Evolutionary conservation across 1,140 invertebrate genomes (phyloP).

Genomic region (Scaptomyza graminum): DNA sequence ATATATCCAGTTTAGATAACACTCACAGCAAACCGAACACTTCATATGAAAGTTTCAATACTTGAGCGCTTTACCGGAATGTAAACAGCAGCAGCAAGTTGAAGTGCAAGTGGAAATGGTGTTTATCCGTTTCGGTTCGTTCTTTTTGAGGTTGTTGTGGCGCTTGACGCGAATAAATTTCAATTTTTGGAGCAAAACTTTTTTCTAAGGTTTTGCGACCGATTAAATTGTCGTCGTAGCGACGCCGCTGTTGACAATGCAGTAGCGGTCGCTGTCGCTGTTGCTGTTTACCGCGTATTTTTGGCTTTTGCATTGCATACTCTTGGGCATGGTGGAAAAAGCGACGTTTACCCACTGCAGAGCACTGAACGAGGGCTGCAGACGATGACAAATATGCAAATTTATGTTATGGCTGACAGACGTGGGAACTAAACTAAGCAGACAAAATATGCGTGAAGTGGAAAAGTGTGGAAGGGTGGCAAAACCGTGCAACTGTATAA

Average conservation of each 20-base stretch:
- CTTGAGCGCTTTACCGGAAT: conserved; percentile 10
- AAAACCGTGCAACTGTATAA: conserved; percentile 6
- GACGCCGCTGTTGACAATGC: conserved; percentile 36
- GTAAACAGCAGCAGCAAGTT: conserved; percentile 41
- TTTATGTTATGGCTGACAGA: conserved; percentile 71
- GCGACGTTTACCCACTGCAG: not conserved
- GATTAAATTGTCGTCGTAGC: conserved; percentile 65
- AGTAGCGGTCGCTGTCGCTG: conserved; percentile 36
- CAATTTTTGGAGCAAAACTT: conserved; percentile 63
- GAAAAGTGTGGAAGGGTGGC: not conserved
- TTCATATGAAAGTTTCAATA: conserved; percentile 31
- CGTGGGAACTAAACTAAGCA: conserved; percentile 39
- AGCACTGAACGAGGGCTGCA: conserved; percentile 31
- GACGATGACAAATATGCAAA: conserved; percentile 75
- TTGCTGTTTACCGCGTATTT: conserved; percentile 77
- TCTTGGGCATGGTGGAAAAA: conserved; percentile 36
- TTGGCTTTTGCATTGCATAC: conserved; percentile 66
- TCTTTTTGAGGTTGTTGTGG: conserved; percentile 12
- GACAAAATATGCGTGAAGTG: conserved; percentile 9
- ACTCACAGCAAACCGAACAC: conserved; percentile 15
- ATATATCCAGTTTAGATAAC: not conserved
- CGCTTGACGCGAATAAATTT: conserved; percentile 69
- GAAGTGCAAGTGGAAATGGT: conserved; percentile 79
- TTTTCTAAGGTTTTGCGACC: conserved; percentile 54
- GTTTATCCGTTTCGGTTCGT: conserved; percentile 74